A percentile compares a stretch with the other conserved stretches of the same genome.
phyloP scores from a whole-genome alignment of 1,140 invertebrate species.

The Zaprionus davidi region DNA sequence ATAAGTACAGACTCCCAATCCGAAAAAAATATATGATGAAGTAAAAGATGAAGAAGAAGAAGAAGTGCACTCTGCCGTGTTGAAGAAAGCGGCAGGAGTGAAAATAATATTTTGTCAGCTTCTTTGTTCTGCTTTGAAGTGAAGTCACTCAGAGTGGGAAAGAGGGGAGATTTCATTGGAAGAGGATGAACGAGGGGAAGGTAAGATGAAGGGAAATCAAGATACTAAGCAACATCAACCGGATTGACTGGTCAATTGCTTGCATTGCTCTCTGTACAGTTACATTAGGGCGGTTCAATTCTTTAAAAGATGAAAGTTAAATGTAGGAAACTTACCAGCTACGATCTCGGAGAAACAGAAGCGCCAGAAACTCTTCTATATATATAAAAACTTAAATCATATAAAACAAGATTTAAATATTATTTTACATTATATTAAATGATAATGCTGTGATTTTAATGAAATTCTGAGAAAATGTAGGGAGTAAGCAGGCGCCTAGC shows the following conservation, averaged over 20 bases:
- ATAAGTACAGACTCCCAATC: constrained; percentile 7
- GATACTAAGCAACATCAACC: not conserved
- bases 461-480: too few relatives aligned
- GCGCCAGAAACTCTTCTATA: too few relatives aligned
- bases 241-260: constrained; percentile 44
- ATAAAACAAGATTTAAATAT: too few relatives aligned
- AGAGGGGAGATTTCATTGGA: not conserved
- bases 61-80: constrained; percentile 34
- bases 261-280: not conserved
- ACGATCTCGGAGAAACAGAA: too few relatives aligned
- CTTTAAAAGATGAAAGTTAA: not conserved
- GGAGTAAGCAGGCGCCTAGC: too few relatives aligned
- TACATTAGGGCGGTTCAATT: not conserved
- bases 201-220: not conserved
- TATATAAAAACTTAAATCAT: too few relatives aligned
- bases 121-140: constrained; percentile 46
- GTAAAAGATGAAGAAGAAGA: constrained; percentile 27
- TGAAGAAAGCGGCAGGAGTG: constrained; percentile 23
- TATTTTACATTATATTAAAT: too few relatives aligned
- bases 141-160: not conserved
- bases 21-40: not conserved
- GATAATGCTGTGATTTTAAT: too few relatives aligned
- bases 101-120: constrained; percentile 52
- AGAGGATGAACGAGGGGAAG: not conserved
- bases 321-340: not conserved